These are phyloP conservation scores for Gibbula magus DNA, from an alignment of 2,888 invertebrate genomes.

Conservation along the genomic window DNA sequence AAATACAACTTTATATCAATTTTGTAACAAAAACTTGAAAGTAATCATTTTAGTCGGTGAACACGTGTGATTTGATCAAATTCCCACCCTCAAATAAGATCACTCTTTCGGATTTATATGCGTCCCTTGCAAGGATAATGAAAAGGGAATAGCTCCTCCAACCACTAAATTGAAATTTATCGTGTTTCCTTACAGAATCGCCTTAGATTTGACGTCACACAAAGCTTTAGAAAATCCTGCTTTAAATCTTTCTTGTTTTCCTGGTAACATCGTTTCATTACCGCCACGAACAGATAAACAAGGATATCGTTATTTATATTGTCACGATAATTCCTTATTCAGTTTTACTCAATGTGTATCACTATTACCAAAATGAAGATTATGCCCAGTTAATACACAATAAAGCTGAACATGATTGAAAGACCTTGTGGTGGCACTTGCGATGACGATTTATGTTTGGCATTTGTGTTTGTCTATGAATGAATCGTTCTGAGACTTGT, in stretches of 20 bases:
- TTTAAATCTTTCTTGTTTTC: neutral
- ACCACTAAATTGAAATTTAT: conserved; percentile 1
- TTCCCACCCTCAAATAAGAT: conserved; percentile 11
- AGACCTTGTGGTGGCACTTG: too few species aligned
- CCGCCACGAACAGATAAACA: too few species aligned
- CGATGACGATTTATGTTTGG: too few species aligned
- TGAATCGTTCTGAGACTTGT: too few species aligned
- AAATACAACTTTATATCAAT: conserved; percentile 7
- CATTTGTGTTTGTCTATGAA: too few species aligned
- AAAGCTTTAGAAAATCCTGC: neutral
- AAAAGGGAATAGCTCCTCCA: neutral
- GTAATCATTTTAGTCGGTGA: neutral
- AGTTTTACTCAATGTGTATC: too few species aligned
- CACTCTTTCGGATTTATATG: neutral
- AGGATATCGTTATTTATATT: too few species aligned
- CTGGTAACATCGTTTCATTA: too few species aligned
- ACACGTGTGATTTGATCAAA: conserved; percentile 13
- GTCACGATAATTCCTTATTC: too few species aligned
- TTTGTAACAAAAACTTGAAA: neutral
- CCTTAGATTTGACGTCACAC: neutral
- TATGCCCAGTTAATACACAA: too few species aligned
- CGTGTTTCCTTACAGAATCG: neutral
- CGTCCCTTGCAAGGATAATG: neutral
- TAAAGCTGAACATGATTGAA: too few species aligned
- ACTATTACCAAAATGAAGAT: too few species aligned